Evolutionary conservation across 1,140 invertebrate species (phyloP).

Genomic region (Sycophila sp.): DNA sequence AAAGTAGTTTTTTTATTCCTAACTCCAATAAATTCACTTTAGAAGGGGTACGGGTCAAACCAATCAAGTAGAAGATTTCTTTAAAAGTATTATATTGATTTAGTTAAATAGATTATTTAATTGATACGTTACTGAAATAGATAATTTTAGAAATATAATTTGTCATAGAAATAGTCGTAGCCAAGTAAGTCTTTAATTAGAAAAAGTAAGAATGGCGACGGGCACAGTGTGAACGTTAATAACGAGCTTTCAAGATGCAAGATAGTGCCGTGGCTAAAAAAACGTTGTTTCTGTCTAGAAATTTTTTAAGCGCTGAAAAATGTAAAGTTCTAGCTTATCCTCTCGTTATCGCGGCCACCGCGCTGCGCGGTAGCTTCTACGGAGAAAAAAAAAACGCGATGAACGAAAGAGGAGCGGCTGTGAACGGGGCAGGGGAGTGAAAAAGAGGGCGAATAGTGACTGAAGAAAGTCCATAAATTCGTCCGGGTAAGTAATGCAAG

Average conservation of each 20-base stretch:
- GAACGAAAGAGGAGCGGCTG: background rate
- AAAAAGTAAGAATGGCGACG: no score
- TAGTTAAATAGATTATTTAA: no score
- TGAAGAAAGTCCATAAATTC: conserved; percentile 49
- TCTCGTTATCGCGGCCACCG: conserved; percentile 14
- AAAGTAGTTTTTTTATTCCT: no score
- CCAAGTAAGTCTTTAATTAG: no score
- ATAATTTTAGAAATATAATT: no score
- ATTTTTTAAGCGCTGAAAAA: conserved; percentile 16
- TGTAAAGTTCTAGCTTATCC: conserved; percentile 25
- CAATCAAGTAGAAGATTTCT: no score
- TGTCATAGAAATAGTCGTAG: background rate
- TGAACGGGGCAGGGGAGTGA: background rate
- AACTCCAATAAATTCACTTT: no score
- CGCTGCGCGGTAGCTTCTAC: background rate
- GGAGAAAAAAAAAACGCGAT: conserved; percentile 14
- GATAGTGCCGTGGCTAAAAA: background rate
- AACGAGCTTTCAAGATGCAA: conserved; percentile 11
- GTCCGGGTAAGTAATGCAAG: conserved; percentile 39
- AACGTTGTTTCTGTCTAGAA: background rate
- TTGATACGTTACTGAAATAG: no score
- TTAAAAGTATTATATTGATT: no score
- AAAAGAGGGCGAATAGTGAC: conserved; percentile 3
- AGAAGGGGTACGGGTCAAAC: no score
- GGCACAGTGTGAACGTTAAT: background rate